Evolutionary conservation across 2,797 vertebrate genomes (phyloP).

Genomic region (Poeciliopsis gracilis): DNA sequence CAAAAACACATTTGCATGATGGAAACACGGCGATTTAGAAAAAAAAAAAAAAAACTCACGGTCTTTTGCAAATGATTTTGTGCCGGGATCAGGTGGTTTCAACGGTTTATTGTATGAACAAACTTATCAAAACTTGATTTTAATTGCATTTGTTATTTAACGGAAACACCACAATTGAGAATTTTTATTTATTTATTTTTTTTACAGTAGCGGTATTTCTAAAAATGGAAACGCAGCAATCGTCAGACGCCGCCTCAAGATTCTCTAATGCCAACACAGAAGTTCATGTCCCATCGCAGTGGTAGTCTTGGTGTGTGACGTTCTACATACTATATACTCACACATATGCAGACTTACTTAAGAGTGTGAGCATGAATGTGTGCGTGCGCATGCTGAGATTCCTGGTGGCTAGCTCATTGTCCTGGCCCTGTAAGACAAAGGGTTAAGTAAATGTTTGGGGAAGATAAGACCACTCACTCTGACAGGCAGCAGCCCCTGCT

Average conservation of each 20-base stretch:
- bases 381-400: constrained; percentile 63
- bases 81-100: no score
- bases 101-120: no score
- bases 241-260: not conserved
- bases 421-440: constrained; percentile 86
- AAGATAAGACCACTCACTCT: constrained; percentile 86
- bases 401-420: constrained; percentile 78
- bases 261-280: not conserved
- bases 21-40: no score
- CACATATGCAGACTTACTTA: not conserved
- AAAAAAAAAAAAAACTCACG: no score
- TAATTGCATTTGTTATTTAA: no score
- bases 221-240: no score
- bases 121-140: no score
- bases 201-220: no score
- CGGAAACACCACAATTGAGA: no score
- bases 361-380: constrained; percentile 24
- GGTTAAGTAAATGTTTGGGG: constrained; percentile 90
- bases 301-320: not conserved
- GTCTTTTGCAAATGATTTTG: no score
- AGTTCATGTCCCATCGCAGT: not conserved
- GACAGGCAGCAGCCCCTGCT: constrained; percentile 87
- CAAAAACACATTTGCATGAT: no score
- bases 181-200: no score
- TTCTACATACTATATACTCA: not conserved